Evolutionary conservation across 2,797 vertebrate genomes (phyloP).

Genomic region (Gymnothorax javanicus): DNA sequence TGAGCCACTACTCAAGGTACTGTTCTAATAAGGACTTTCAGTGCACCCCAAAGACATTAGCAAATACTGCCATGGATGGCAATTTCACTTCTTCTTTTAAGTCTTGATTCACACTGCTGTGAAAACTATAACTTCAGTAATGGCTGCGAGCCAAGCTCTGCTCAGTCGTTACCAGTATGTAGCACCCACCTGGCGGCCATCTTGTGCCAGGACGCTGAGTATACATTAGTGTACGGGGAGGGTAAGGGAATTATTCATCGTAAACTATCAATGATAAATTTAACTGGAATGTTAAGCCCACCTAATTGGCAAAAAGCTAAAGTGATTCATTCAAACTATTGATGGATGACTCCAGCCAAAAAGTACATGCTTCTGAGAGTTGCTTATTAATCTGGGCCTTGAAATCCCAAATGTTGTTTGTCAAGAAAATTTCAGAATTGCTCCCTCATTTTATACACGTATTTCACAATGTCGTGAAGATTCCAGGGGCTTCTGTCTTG

Average conservation of each 20-base stretch:
- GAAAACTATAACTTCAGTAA: neutral
- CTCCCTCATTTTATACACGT: neutral
- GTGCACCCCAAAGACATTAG: neutral
- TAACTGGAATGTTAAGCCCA: neutral
- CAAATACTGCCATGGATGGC: slow-evolving; percentile 24
- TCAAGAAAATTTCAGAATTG: neutral
- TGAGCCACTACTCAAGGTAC: neutral
- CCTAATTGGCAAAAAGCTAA: neutral
- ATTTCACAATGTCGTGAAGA: neutral
- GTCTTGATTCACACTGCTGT: neutral
- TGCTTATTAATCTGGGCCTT: slow-evolving; percentile 1
- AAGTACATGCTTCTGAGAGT: neutral
- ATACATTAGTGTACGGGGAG: neutral
- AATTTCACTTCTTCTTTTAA: neutral
- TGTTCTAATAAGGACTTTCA: neutral
- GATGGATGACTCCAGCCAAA: neutral
- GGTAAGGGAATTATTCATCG: neutral
- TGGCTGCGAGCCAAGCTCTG: neutral
- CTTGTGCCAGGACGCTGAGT: neutral
- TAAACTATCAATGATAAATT: neutral
- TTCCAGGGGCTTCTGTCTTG: neutral
- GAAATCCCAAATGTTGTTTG: slow-evolving; percentile 5
- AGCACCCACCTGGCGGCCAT: neutral
- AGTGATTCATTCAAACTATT: neutral
- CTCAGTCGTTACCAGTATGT: neutral